Conservation (phyloP, 1,140 invertebrate species). For the Lordiphosa clarofinis region DNA sequence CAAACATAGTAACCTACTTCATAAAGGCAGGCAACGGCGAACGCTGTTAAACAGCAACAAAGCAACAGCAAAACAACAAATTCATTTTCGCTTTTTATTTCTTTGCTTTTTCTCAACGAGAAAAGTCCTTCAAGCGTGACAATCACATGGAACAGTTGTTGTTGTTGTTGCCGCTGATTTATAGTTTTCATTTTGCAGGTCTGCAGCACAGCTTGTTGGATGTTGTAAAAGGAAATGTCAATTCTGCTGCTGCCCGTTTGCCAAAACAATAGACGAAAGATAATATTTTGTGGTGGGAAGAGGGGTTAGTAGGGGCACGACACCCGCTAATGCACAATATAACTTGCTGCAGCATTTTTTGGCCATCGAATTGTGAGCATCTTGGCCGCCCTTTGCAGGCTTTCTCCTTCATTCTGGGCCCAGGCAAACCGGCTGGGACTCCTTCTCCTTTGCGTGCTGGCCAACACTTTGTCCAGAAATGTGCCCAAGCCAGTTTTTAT, state of each 20-base stretch:
- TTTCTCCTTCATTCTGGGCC: slow-evolving; percentile 52
- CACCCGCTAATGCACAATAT: slow-evolving; percentile 20
- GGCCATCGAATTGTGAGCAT: slow-evolving; percentile 32
- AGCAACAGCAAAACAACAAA: slow-evolving; percentile 73
- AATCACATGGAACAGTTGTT: slow-evolving; percentile 66
- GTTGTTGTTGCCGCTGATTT: slow-evolving; percentile 59
- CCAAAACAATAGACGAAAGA: slow-evolving; percentile 53
- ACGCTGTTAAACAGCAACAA: slow-evolving; percentile 66
- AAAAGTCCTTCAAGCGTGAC: slow-evolving; percentile 76
- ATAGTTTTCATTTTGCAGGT: slow-evolving; percentile 73
- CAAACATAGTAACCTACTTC: slow-evolving; percentile 77
- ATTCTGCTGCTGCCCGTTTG: slow-evolving; percentile 67
- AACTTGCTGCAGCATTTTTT: slow-evolving; percentile 7
- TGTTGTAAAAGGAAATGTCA: slow-evolving; percentile 78
- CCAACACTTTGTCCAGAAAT: slow-evolving; percentile 66
- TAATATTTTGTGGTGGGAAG: slow-evolving; percentile 23
- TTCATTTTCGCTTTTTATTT: slow-evolving; percentile 68
- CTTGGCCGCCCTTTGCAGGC: slow-evolving; percentile 47
- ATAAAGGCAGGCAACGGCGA: slow-evolving; percentile 54
- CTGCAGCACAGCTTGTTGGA: slow-evolving; percentile 26
- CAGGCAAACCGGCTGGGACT: slow-evolving; percentile 36
- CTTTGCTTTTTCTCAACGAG: slow-evolving; percentile 51
- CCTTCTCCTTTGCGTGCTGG: slow-evolving; percentile 65
- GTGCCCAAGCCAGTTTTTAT: slow-evolving; percentile 68
- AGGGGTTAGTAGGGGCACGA: slow-evolving; percentile 1